Evolutionary conservation across 2,797 vertebrate genomes (phyloP).

Genomic region (Sebastes matsubarae): DNA sequence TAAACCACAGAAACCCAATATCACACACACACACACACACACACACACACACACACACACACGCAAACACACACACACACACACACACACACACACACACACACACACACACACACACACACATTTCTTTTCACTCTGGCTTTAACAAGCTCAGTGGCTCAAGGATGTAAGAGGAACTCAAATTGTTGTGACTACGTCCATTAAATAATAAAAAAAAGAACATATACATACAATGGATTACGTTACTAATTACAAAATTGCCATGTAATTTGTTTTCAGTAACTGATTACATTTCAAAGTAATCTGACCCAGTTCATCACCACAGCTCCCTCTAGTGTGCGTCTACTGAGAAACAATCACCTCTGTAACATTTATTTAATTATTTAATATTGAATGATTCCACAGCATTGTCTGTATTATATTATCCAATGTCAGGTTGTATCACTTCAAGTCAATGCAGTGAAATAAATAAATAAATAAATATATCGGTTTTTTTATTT

Average conservation of each 20-base stretch:
- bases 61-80: not conserved
- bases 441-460: not conserved
- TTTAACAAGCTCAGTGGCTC: slow-evolving; percentile 20
- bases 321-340: slow-evolving; percentile 46
- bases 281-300: not conserved
- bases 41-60: not conserved
- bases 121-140: not conserved
- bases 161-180: not conserved
- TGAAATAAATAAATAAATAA: too few species aligned
- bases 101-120: slow-evolving; percentile 6
- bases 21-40: not conserved
- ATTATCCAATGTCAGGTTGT: not conserved
- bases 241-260: not conserved
- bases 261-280: not conserved
- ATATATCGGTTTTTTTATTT: too few species aligned
- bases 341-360: not conserved
- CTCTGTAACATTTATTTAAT: too few species aligned
- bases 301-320: not conserved
- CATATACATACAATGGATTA: not conserved
- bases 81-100: not conserved
- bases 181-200: too few species aligned
- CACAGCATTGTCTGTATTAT: too few species aligned
- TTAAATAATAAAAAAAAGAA: too few species aligned
- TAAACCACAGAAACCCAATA: slow-evolving; percentile 58
- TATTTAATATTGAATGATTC: too few species aligned